These are phyloP conservation scores for Amphipyra berbera DNA, from an alignment of 2,888 invertebrate genomes.

Conservation along the genomic window DNA sequence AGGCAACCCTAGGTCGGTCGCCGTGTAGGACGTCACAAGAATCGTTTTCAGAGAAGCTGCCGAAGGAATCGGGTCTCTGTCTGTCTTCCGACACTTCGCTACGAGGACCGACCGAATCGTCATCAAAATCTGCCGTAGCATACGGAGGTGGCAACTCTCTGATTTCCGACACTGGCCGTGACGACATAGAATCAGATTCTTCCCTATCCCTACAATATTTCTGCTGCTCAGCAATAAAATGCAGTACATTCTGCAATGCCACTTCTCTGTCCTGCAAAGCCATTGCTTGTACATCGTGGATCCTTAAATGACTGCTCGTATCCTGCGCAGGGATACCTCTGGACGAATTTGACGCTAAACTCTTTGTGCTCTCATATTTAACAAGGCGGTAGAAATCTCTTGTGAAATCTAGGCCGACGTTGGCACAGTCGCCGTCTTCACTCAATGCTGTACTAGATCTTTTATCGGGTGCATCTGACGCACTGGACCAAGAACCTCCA, in stretches of 20 bases:
- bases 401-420: conserved; percentile 93
- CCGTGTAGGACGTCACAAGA: conserved; percentile 80
- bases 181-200: conserved; percentile 89
- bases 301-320: conserved; percentile 81
- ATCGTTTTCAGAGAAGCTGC: conserved; percentile 87
- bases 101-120: conserved; percentile 85
- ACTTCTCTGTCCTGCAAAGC: conserved; percentile 91
- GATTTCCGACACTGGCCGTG: conserved; percentile 89
- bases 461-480: conserved; percentile 91
- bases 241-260: conserved; percentile 93
- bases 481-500: conserved; percentile 91
- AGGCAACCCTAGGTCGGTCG: conserved; percentile 76
- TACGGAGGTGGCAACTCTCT: conserved; percentile 89
- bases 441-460: conserved; percentile 92
- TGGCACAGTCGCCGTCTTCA: conserved; percentile 92
- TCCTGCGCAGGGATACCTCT: conserved; percentile 91
- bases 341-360: conserved; percentile 93
- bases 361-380: conserved; percentile 95
- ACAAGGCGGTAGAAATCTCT: conserved; percentile 95
- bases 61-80: conserved; percentile 84
- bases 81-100: conserved; percentile 86
- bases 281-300: conserved; percentile 85
- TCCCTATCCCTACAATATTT: conserved; percentile 92
- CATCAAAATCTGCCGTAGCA: conserved; percentile 85
- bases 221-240: conserved; percentile 94